Percentiles rank a stretch among this genome's conserved stretches.
Evolutionary conservation across 2,797 vertebrate species (phyloP).

Genomic region (Danio tinwini): DNA sequence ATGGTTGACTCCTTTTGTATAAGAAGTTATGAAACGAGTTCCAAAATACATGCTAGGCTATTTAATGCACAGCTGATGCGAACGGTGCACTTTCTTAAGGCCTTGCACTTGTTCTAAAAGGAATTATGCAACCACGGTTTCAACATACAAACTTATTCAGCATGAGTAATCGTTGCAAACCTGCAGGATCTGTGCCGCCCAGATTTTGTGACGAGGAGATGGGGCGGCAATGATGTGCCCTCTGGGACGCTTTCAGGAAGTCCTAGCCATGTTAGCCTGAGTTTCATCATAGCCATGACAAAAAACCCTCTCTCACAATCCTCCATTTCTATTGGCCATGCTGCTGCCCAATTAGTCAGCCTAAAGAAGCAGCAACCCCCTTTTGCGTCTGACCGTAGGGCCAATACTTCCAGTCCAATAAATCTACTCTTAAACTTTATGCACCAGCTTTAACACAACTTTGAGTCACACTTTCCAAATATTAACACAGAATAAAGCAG

Average conservation of each 20-base stretch:
- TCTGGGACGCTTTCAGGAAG: slow-evolving; percentile 57
- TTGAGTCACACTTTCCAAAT: slow-evolving; percentile 56
- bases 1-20: slow-evolving; percentile 53
- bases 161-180: slow-evolving; percentile 65
- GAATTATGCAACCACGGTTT: slow-evolving; percentile 54
- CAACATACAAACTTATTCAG: slow-evolving; percentile 52
- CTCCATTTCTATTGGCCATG: slow-evolving; percentile 27
- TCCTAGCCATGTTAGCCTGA: slow-evolving; percentile 59
- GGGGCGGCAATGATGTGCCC: slow-evolving; percentile 58
- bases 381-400: slow-evolving; percentile 42
- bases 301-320: slow-evolving; percentile 20
- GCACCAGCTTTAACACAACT: slow-evolving; percentile 34
- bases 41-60: slow-evolving; percentile 47
- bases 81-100: slow-evolving; percentile 33
- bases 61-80: slow-evolving; percentile 42
- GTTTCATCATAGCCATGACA: slow-evolving; percentile 53
- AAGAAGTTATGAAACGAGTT: slow-evolving; percentile 57
- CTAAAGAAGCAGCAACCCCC: slow-evolving; percentile 28
- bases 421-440: slow-evolving; percentile 52
- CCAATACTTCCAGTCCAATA: slow-evolving; percentile 60
- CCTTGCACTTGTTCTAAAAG: slow-evolving; percentile 35
- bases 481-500: slow-evolving; percentile 16
- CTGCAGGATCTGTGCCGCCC: slow-evolving; percentile 37
- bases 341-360: slow-evolving; percentile 56
- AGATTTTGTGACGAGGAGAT: slow-evolving; percentile 63